A percentile compares a stretch with the other conserved stretches of the same genome.
Conservation (phyloP, 2,797 vertebrate genomes). For the Eurystomus glaucurus region DNA sequence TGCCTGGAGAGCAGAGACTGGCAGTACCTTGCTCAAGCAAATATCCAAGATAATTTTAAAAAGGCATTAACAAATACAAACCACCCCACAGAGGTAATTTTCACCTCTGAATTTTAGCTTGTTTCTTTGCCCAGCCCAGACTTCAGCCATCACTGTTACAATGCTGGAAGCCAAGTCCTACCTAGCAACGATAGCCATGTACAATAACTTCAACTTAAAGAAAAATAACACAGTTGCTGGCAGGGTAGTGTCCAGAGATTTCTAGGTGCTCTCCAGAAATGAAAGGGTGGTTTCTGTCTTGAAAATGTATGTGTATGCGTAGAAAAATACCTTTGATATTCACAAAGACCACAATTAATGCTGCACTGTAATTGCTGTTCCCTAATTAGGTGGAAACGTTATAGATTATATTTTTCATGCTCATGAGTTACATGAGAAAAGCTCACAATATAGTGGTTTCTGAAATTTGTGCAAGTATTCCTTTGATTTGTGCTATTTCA, state of each 20-base stretch:
- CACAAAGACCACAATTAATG: constrained; percentile 15
- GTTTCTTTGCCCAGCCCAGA: constrained; percentile 51
- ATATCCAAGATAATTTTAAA: constrained; percentile 60
- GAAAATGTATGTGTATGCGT: constrained; percentile 1
- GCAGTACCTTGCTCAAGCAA: constrained; percentile 64
- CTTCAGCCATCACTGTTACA: constrained; percentile 53
- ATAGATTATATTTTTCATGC: constrained; percentile 28
- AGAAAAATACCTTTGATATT: constrained; percentile 13
- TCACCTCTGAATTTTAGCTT: constrained; percentile 69
- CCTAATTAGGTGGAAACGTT: neutral
- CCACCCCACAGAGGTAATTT: constrained; percentile 75
- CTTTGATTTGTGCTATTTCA: neutral
- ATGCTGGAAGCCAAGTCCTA: constrained; percentile 67
- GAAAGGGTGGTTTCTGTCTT: constrained; percentile 40
- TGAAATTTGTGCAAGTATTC: neutral
- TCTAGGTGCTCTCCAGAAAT: constrained; percentile 41
- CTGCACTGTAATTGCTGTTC: constrained; percentile 3
- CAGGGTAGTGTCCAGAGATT: constrained; percentile 33
- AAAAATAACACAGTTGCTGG: constrained; percentile 50
- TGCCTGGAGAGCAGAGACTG: constrained; percentile 66
- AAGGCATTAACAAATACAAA: constrained; percentile 67
- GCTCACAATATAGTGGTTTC: neutral
- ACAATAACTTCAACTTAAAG: constrained; percentile 44
- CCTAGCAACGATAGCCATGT: constrained; percentile 53
- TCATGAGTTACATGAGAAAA: neutral